Conservation (phyloP, 2,113 vertebrate genomes). For the Trinectes maculatus region DNA sequence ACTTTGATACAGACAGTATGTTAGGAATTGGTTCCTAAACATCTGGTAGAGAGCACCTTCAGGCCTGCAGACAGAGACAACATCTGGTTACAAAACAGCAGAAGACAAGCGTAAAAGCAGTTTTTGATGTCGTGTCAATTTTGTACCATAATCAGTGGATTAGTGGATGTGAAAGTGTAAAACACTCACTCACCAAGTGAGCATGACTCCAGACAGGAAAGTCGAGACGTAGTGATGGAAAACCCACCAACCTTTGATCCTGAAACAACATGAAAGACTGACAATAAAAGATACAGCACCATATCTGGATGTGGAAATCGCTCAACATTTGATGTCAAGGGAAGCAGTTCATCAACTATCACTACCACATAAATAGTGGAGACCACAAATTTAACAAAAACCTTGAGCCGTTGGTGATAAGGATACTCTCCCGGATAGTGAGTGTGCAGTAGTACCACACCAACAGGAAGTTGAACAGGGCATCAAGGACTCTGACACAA, state of each 20-base stretch:
- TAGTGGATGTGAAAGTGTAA: not conserved
- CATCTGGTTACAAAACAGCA: not conserved
- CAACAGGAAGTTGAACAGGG: slow-evolving; percentile 94
- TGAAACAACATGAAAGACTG: slow-evolving; percentile 65
- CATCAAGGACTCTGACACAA: slow-evolving; percentile 82
- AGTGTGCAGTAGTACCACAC: slow-evolving; percentile 99
- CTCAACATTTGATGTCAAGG: no score
- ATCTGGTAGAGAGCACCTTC: slow-evolving; percentile 96
- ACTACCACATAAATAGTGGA: not conserved
- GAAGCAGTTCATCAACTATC: no score
- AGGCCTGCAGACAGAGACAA: slow-evolving; percentile 82
- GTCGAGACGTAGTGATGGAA: slow-evolving; percentile 96
- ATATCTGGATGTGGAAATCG: no score
- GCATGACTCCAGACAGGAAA: slow-evolving; percentile 97
- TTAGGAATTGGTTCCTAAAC: slow-evolving; percentile 95
- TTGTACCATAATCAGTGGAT: no score
- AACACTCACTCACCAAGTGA: slow-evolving; percentile 90
- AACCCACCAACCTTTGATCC: slow-evolving; percentile 99
- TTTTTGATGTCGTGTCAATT: no score
- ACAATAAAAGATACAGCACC: not conserved
- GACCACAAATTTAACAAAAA: slow-evolving; percentile 16
- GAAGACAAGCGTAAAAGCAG: not conserved
- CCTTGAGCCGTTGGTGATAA: slow-evolving; percentile 97
- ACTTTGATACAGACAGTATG: slow-evolving; percentile 98
- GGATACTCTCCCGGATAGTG: slow-evolving; percentile 95